Percentiles rank a stretch among this genome's conserved stretches.
Conservation (phyloP, 2,113 vertebrate genomes). For the Xiphophorus couchianus region DNA sequence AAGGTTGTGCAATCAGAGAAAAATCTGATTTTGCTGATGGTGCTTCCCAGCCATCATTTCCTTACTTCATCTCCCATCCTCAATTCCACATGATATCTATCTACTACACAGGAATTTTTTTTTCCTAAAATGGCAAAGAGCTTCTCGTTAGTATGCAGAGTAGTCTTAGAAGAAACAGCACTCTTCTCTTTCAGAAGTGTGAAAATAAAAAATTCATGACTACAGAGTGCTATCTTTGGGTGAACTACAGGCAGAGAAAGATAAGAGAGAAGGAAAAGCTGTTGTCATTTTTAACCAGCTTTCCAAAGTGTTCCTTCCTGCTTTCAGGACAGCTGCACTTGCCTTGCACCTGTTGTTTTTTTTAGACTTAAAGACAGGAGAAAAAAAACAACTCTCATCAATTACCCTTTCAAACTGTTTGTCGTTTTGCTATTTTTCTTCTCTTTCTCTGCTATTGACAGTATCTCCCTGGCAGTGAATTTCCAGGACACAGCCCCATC, state of each 20-base stretch:
- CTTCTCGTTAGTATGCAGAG: conserved; percentile 72
- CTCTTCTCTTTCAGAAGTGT: conserved; percentile 65
- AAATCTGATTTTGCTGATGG: conserved; percentile 58
- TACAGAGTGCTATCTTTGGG: conserved; percentile 55
- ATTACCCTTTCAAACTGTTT: conserved; percentile 19
- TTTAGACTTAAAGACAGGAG: conserved; percentile 21
- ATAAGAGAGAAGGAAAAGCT: conserved; percentile 30
- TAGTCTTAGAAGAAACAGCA: conserved; percentile 61
- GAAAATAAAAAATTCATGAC: conserved; percentile 77
- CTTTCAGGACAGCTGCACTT: conserved; percentile 22
- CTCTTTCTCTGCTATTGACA: conserved; percentile 30
- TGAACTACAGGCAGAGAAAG: conserved; percentile 9
- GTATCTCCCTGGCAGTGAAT: conserved; percentile 30
- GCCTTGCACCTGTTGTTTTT: conserved; percentile 27
- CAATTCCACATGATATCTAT: conserved; percentile 59
- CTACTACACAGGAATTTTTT: conserved; percentile 52
- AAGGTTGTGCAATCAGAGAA: conserved; percentile 39
- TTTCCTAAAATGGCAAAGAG: conserved; percentile 30
- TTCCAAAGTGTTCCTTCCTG: conserved; percentile 3
- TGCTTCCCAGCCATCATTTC: conserved; percentile 8
- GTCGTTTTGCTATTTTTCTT: conserved; percentile 19
- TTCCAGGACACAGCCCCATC: conserved; percentile 26
- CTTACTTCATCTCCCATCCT: conserved; percentile 48
- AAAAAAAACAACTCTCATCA: conserved; percentile 21
- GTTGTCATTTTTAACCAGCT: conserved; percentile 42